Base-by-base conservation (phyloP, 2,113 vertebrate species). In the Forbesichthys agassizii region DNA sequence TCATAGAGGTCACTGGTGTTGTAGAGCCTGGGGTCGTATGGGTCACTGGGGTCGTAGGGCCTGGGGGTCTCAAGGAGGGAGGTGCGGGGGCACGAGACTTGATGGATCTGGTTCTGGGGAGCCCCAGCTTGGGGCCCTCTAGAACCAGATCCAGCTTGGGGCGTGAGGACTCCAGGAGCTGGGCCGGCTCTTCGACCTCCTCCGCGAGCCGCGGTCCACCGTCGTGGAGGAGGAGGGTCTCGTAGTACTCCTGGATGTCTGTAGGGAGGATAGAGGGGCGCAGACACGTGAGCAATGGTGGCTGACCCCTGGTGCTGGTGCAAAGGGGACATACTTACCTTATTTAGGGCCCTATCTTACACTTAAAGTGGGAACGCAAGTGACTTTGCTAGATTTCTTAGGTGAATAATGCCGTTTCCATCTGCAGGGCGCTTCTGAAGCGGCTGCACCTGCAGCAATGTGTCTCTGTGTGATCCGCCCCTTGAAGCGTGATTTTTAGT, bases 221-320 rank as follows among this genome's bases (percentile, higher is more conserved):
- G 63, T 88, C 86, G 20, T 62, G 48, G 11, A 74, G 61, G 58
- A 91, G 42, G 0, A 83, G 88, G 61, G 88, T 53, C 73, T 91
- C 90, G 9, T 91, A 90, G 79, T 80, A 90, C 61, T 91, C 90
- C 74, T 91, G 90, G 65, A 91, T 91, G 53, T 91, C 90, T 90
- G 71, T 9, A 67, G 33, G 48, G 11, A 61, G 18, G 65, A 11
- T 3, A 52, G 11, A 1, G 58, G 12, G 58, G 33, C 36, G 5
- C 36, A 36, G 36, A 42, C 5, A 57, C 16, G 6, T 16, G 4
- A 9, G 16, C 1, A 27, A 27, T 27, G 27, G 27, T 27, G 27
- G 27, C 27, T 27, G 27, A 27, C 27, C 27, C 27, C 27, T 27
- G 27, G 1, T 27, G 36, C 36, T 42, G 36, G 7, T 8, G 49